Conservation (phyloP, 1,140 invertebrate genomes). For the Pomacea maculata region DNA sequence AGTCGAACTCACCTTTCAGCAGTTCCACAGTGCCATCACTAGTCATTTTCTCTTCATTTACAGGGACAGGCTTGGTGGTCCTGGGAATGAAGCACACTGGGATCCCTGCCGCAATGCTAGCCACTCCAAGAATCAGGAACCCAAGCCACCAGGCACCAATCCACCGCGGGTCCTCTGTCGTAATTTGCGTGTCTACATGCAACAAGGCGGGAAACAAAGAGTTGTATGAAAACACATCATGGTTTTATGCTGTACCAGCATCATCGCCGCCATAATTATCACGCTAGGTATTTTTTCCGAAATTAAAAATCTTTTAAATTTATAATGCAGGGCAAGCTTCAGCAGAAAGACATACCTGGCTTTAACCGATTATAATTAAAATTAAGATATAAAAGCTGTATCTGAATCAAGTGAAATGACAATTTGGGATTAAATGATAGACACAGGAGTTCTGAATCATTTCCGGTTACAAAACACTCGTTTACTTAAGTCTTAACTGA, state of each 20-base stretch:
- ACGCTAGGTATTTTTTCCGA: neutral
- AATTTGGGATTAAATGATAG: no score
- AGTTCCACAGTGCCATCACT: neutral
- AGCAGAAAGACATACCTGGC: no score
- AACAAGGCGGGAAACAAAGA: neutral
- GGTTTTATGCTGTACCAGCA: neutral
- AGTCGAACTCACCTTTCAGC: neutral
- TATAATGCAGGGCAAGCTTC: no score
- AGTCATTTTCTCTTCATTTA: neutral
- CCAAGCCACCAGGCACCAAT: constrained; percentile 96
- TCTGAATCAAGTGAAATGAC: no score
- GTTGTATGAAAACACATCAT: neutral
- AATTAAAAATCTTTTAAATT: no score
- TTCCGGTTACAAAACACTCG: no score
- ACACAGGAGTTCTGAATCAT: no score
- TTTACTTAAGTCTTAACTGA: no score
- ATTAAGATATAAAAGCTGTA: no score
- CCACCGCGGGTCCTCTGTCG: constrained; percentile 69
- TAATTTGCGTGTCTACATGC: constrained; percentile 34
- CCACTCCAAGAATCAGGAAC: constrained; percentile 82
- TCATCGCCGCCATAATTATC: neutral
- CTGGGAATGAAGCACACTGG: constrained; percentile 87
- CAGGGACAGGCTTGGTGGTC: constrained; percentile 53
- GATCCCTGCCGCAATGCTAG: constrained; percentile 82
- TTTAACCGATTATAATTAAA: no score